Conservation (phyloP, 2,888 invertebrate genomes). For the Drosophila nr. perissopoda region DNA sequence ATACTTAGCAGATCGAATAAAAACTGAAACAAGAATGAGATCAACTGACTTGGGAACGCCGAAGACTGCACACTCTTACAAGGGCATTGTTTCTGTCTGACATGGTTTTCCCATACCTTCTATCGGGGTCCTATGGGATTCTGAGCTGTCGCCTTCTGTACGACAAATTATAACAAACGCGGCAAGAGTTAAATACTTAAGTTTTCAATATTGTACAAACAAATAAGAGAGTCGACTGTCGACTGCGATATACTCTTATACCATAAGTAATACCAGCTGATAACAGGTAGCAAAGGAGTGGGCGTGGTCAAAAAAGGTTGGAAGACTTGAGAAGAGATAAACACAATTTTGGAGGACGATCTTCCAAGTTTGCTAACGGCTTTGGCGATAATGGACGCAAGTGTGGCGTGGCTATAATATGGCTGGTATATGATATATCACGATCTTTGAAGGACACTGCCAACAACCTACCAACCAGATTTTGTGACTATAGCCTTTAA, state of each 20-base stretch:
- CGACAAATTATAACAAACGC: neutral
- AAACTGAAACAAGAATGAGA: slow-evolving; percentile 17
- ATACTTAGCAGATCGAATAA: slow-evolving; percentile 9
- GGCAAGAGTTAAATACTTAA: neutral
- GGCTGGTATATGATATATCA: neutral
- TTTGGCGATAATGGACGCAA: no score
- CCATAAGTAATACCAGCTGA: neutral
- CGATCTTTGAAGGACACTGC: neutral
- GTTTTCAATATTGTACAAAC: slow-evolving; percentile 5
- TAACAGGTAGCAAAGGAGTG: neutral
- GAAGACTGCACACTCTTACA: neutral
- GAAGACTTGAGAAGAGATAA: neutral
- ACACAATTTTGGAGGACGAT: no score
- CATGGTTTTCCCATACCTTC: neutral
- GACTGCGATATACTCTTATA: neutral
- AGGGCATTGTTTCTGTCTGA: neutral
- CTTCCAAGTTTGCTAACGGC: no score
- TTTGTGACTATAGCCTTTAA: neutral
- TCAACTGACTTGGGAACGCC: neutral
- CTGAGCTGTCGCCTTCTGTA: neutral
- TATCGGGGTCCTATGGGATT: neutral
- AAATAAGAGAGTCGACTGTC: neutral
- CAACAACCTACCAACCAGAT: neutral
- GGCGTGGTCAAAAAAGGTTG: no score
- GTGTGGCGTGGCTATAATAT: no score